Base-by-base conservation (phyloP, 2,888 invertebrate species). In the Archips xylosteana region DNA sequence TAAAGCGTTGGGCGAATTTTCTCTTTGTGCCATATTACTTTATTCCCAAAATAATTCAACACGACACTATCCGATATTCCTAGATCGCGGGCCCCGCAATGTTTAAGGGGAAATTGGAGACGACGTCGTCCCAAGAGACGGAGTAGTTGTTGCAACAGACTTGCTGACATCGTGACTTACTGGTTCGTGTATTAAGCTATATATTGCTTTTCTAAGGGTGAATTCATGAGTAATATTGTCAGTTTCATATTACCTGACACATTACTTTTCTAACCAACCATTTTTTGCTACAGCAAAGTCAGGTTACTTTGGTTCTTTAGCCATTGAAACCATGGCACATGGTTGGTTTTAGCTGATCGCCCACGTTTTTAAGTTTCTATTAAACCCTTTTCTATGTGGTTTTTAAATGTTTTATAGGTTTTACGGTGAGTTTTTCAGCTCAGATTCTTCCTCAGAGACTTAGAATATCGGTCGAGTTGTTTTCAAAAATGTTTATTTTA, bases 61-160 rank as follows among this genome's bases (percentile, higher is more conserved):
- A 6, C 13, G 47, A 47, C 49, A 59, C 70, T 64, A 34, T 74
- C 65, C 51, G 64, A 63, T 60, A 73, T 81, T 82, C 79, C 70
- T 76, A 77, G 74, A 76, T 80, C 78, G 42, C 77, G 74, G 79
- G 63, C 77, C 76, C 77, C 80, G 78, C 75, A 77, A 76, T 80
- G 76, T 80, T 77, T 76, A 81, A 82, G 81, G 87, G 87, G 85
- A 84, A 83, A 83, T 83, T 75, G 78, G 78, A 84, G 89, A 85
- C 84, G 85, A 79, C 82, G 47, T 3, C 63, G 49, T 74, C 74
- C 34, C 74, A 1, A 15, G 74, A 60, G 74, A 70, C 64, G 2
- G 57, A 57, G 57, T 54, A 54, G 51, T 54, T 54, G 63, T 63
- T 59, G 34, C 62, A 51, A 65, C 51, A 67, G 70, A 63, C 66